Conservation (phyloP, 2,888 invertebrate genomes). For the Herminia tarsipennalis region DNA sequence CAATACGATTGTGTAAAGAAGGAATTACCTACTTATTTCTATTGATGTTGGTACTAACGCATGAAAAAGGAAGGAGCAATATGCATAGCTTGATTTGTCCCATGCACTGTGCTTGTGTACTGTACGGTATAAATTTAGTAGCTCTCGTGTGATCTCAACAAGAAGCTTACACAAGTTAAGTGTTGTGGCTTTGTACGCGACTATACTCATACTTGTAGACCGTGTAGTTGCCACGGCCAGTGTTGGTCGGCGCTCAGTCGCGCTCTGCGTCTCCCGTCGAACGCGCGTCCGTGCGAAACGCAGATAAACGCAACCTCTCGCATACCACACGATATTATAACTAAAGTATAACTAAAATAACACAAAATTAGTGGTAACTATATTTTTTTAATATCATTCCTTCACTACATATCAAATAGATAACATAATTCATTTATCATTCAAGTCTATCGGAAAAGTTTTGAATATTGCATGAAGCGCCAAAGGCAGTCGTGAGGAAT, state of each 20-base stretch:
- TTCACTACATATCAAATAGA: not conserved
- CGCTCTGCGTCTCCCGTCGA: constrained; percentile 59
- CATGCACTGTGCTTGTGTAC: no score
- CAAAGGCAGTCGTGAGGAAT: constrained; percentile 47
- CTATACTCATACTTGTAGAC: constrained; percentile 22
- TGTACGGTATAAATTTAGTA: no score
- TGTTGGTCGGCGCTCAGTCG: constrained; percentile 60
- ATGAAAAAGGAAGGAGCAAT: no score
- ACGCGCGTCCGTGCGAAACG: constrained; percentile 57
- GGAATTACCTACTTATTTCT: no score
- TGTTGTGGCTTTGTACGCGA: constrained; percentile 20
- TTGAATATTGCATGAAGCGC: constrained; percentile 65
- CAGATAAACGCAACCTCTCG: constrained; percentile 20
- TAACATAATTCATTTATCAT: constrained; percentile 4
- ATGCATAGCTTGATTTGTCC: no score
- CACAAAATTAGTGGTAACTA: constrained; percentile 34
- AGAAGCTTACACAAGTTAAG: no score
- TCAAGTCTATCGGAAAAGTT: constrained; percentile 49
- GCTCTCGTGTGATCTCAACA: no score
- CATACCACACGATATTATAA: constrained; percentile 20
- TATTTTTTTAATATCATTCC: not conserved
- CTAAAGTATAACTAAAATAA: constrained; percentile 16
- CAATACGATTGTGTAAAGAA: no score
- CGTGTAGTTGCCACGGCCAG: constrained; percentile 4
- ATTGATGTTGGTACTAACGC: no score